Conservation (phyloP, 2,888 invertebrate genomes). For the Belgica antarctica region DNA sequence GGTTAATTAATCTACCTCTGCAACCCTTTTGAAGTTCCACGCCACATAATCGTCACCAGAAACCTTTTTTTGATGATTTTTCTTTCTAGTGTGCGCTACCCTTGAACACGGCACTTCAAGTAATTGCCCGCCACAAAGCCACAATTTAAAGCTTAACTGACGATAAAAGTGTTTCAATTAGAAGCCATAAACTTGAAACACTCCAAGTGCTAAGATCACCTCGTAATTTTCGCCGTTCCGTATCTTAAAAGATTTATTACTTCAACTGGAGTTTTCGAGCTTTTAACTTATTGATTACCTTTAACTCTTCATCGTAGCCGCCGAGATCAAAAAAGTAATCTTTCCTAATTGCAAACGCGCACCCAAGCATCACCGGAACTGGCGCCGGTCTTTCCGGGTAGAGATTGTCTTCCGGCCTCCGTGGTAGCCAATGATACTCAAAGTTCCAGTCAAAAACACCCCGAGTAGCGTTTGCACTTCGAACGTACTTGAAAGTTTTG, state of each 20-base stretch:
- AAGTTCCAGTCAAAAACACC: constrained; percentile 37
- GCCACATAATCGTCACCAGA: constrained; percentile 22
- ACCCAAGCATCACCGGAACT: constrained; percentile 97
- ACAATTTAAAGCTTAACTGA: constrained; percentile 2
- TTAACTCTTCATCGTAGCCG: constrained; percentile 86
- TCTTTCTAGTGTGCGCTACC: constrained; percentile 55
- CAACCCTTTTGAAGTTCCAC: constrained; percentile 87
- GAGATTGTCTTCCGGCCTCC: constrained; percentile 31
- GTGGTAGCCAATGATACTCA: not conserved
- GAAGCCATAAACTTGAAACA: not conserved
- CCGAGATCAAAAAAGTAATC: constrained; percentile 87
- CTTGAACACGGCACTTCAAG: constrained; percentile 90
- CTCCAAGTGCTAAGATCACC: not conserved
- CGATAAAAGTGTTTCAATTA: not conserved
- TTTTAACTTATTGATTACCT: too few species aligned
- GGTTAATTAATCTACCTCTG: constrained; percentile 66
- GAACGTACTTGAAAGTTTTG: constrained; percentile 16
- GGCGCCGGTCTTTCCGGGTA: constrained; percentile 53
- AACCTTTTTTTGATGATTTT: constrained; percentile 87
- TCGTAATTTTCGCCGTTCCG: constrained; percentile 71
- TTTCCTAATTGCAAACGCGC: constrained; percentile 87
- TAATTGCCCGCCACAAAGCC: constrained; percentile 5
- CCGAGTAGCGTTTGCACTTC: not conserved
- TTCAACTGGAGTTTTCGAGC: too few species aligned
- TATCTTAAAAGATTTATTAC: too few species aligned